Evolutionary conservation across 2,113 vertebrate genomes (phyloP).

Genomic region (Lophura nycthemera): DNA sequence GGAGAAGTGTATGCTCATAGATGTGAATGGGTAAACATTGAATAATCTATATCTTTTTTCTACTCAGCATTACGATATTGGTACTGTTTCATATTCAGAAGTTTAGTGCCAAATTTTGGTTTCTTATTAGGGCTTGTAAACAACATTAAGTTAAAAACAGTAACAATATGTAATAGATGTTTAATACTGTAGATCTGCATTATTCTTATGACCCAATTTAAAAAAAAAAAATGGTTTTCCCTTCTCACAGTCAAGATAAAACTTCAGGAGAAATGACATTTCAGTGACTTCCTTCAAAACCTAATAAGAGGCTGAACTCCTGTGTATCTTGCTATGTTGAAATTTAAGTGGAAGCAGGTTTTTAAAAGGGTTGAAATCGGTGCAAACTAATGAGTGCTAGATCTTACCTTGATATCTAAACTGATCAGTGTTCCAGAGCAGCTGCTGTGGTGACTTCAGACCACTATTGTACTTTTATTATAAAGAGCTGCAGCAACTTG

Average conservation of each 20-base stretch:
- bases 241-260: not conserved
- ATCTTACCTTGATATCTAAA: not conserved
- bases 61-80: not conserved
- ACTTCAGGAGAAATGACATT: not conserved
- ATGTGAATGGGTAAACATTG: not conserved
- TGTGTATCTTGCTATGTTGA: not conserved
- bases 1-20: not conserved
- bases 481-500: fast-evolving
- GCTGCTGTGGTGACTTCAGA: not conserved
- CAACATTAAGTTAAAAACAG: too few relatives aligned
- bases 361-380: not conserved
- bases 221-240: not conserved
- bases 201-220: not conserved
- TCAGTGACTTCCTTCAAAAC: not conserved
- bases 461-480: not conserved
- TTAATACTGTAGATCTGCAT: not conserved
- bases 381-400: not conserved
- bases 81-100: not conserved
- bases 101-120: not conserved
- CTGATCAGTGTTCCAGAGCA: not conserved
- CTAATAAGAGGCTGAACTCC: not conserved
- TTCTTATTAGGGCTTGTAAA: not conserved
- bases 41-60: not conserved
- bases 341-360: not conserved
- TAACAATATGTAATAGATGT: not conserved